Conservation (phyloP, 1,140 invertebrate genomes). For the Eubasilissa regina region DNA sequence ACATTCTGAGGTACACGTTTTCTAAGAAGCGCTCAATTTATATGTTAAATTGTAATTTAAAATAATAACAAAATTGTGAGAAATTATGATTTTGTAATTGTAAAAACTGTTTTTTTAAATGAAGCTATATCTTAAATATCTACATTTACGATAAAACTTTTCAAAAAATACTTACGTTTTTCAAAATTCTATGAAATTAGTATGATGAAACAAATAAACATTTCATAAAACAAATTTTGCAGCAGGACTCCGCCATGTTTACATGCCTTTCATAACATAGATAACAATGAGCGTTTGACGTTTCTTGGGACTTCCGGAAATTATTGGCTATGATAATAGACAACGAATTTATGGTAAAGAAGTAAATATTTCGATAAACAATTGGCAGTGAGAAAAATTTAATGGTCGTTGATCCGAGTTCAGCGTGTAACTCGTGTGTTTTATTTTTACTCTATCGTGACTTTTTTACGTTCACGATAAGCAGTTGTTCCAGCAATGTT, state of each 20-base stretch:
- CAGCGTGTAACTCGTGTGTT: no score
- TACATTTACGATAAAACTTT: background rate
- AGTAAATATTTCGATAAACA: no score
- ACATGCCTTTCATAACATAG: conserved; percentile 55
- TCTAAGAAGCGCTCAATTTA: conserved; percentile 8
- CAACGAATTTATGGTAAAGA: background rate
- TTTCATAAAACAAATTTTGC: conserved; percentile 43
- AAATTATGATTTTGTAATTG: conserved; percentile 14
- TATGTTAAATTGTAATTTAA: conserved; percentile 17
- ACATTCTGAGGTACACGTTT: background rate
- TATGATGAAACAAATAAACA: conserved; percentile 45
- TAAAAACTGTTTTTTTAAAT: conserved; percentile 20
- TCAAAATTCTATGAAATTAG: conserved; percentile 44
- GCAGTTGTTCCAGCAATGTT: no score
- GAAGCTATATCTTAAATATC: background rate
- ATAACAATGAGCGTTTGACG: conserved; percentile 51
- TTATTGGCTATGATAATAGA: conserved; percentile 20
- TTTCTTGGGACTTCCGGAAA: conserved; percentile 50
- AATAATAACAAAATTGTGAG: conserved; percentile 21
- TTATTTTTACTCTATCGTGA: no score
- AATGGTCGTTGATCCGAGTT: no score
- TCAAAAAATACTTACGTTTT: conserved; percentile 37
- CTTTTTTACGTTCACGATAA: no score
- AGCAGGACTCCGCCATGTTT: conserved; percentile 52
- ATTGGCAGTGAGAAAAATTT: no score